A percentile compares a stretch with the other conserved stretches of the same genome.
These are phyloP conservation scores for Eubasilissa regina DNA, from an alignment of 1,140 invertebrate species.

Conservation along the genomic window DNA sequence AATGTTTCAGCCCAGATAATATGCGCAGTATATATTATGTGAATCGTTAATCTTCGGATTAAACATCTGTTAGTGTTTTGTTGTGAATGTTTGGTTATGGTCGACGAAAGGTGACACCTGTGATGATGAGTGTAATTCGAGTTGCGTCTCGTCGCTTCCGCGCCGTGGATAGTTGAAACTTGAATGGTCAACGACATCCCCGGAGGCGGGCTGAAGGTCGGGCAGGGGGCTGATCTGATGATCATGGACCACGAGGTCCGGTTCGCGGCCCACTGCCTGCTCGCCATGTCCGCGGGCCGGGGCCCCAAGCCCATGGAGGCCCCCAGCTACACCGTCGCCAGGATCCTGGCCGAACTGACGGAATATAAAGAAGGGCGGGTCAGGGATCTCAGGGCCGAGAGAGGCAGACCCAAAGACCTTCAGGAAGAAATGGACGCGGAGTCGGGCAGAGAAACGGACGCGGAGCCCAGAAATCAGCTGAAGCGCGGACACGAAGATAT, in stretches of 20 bases:
- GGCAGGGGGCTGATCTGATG: conserved; percentile 40
- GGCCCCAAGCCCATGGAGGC: conserved; percentile 52
- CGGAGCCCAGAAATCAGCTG: conserved; percentile 9
- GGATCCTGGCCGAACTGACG: conserved; percentile 73
- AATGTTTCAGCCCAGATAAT: too few relatives aligned
- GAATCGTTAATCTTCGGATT: too few relatives aligned
- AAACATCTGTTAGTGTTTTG: neutral
- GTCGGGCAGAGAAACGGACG: neutral
- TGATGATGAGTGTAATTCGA: conserved; percentile 15
- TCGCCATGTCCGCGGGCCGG: conserved; percentile 72
- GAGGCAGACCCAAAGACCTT: conserved; percentile 8
- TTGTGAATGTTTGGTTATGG: neutral
- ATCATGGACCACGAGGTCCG: conserved; percentile 69
- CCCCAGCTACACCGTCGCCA: conserved; percentile 72
- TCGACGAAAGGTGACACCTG: neutral
- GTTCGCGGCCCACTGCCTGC: conserved; percentile 75
- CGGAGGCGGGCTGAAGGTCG: conserved; percentile 43
- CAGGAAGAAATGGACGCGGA: neutral
- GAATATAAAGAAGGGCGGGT: conserved; percentile 37
- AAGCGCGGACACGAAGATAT: conserved; percentile 22
- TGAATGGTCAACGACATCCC: conserved; percentile 49
- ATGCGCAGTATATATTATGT: too few relatives aligned
- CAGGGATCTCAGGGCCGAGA: conserved; percentile 18
- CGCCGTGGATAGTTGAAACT: conserved; percentile 21
- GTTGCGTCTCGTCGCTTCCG: neutral